Evolutionary conservation across 1,140 invertebrate species (phyloP).

Genomic region (Dreissena polymorpha): DNA sequence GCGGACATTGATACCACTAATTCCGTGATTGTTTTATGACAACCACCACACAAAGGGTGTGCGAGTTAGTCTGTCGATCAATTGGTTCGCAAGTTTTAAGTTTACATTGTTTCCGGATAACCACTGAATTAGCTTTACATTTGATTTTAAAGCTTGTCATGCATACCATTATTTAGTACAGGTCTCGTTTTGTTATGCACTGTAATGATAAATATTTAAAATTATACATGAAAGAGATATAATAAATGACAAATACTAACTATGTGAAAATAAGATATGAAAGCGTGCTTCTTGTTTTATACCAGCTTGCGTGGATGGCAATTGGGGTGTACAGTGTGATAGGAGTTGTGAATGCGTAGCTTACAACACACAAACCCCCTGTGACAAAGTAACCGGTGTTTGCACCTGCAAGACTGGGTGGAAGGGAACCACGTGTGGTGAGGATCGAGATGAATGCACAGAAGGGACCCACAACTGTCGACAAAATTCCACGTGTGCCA

Average conservation of each 20-base stretch:
- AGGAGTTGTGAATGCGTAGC: slow-evolving; percentile 19
- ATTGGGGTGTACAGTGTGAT: slow-evolving; percentile 45
- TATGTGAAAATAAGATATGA: background rate
- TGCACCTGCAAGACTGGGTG: slow-evolving; percentile 51
- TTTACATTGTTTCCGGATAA: too few relatives aligned
- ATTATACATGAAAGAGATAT: background rate
- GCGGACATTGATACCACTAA: too few relatives aligned
- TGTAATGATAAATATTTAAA: background rate
- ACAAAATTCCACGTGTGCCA: slow-evolving; percentile 83
- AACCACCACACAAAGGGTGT: too few relatives aligned
- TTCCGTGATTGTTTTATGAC: too few relatives aligned
- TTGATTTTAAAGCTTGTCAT: too few relatives aligned
- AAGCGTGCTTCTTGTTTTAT: background rate
- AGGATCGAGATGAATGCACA: slow-evolving; percentile 54
- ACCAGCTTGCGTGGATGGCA: slow-evolving; percentile 32
- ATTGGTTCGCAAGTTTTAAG: too few relatives aligned
- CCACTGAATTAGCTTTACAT: too few relatives aligned
- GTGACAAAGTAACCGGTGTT: slow-evolving; percentile 25
- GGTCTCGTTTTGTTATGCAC: too few relatives aligned
- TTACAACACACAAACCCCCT: slow-evolving; percentile 12
- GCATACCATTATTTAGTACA: too few relatives aligned
- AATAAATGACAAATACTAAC: too few relatives aligned
- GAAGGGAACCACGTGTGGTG: slow-evolving; percentile 19
- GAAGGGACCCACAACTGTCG: slow-evolving; percentile 51
- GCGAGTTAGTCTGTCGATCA: too few relatives aligned